Percentiles rank a stretch among this genome's conserved stretches.
Conservation (phyloP, 2,888 invertebrate genomes). For the Orthosia gothica region DNA sequence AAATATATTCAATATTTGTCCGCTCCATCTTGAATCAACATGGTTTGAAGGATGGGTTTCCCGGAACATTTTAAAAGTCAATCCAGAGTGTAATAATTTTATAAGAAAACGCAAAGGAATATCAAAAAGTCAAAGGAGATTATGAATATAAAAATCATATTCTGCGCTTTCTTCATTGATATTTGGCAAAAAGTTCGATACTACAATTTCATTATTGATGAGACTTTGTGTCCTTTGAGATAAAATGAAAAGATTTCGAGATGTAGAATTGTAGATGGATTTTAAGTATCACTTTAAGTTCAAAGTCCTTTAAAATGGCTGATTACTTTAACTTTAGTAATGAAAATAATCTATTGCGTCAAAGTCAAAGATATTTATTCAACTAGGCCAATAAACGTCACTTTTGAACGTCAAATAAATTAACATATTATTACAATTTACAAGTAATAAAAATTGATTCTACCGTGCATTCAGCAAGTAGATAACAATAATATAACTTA, state of each 20-base stretch:
- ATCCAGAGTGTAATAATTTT: slow-evolving; percentile 52
- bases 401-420: no score
- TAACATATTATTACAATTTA: no score
- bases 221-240: slow-evolving; percentile 18
- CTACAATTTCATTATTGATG: slow-evolving; percentile 69
- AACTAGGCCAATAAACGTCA: no score
- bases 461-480: no score
- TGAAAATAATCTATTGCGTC: no score
- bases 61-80: slow-evolving; percentile 46
- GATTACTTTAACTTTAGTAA: background rate
- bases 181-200: slow-evolving; percentile 75
- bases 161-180: slow-evolving; percentile 50
- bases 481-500: no score
- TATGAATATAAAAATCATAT: slow-evolving; percentile 54
- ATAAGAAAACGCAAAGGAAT: slow-evolving; percentile 44
- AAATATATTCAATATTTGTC: slow-evolving; percentile 58
- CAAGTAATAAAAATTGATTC: no score
- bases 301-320: background rate
- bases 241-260: background rate
- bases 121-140: slow-evolving; percentile 60
- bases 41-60: slow-evolving; percentile 37
- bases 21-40: slow-evolving; percentile 39
- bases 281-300: background rate
- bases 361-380: no score
- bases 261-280: background rate